These are phyloP conservation scores for Corydoras maculifer DNA, from an alignment of 2,113 vertebrate genomes.

Conservation along the genomic window DNA sequence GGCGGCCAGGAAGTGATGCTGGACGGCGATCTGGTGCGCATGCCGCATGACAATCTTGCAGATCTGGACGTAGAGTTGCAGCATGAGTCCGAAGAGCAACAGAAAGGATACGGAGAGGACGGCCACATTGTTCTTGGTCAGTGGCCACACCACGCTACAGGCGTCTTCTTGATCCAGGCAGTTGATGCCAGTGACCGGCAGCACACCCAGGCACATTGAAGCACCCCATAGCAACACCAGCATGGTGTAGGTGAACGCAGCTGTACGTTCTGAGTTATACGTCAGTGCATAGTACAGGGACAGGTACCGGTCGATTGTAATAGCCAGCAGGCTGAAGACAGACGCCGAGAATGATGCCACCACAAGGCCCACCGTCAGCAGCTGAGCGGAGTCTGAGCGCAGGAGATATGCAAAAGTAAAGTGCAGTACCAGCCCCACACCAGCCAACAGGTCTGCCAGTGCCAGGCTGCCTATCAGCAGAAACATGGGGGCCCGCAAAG, in stretches of 20 bases:
- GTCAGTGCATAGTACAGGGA: slow-evolving; percentile 96
- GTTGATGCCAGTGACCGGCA: slow-evolving; percentile 92
- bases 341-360: slow-evolving; percentile 97
- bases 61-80: slow-evolving; percentile 96
- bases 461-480: slow-evolving; percentile 95
- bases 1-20: slow-evolving; percentile 96
- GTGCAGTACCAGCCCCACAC: slow-evolving; percentile 88
- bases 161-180: slow-evolving; percentile 87
- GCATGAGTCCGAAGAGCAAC: slow-evolving; percentile 95
- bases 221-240: slow-evolving; percentile 88
- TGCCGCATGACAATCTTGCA: slow-evolving; percentile 97
- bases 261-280: slow-evolving; percentile 94
- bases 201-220: slow-evolving; percentile 85
- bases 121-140: slow-evolving; percentile 94
- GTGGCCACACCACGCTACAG: slow-evolving; percentile 91
- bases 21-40: slow-evolving; percentile 95
- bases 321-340: slow-evolving; percentile 93
- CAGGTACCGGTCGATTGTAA: slow-evolving; percentile 97
- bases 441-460: slow-evolving; percentile 91
- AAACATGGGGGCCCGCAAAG: slow-evolving; percentile 94
- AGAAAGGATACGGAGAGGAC: slow-evolving; percentile 92
- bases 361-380: slow-evolving; percentile 89
- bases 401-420: slow-evolving; percentile 94
- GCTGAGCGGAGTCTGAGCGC: slow-evolving; percentile 86
- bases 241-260: slow-evolving; percentile 95